Conservation (phyloP, 2,113 vertebrate genomes). For the Illadopsis cleaveri region DNA sequence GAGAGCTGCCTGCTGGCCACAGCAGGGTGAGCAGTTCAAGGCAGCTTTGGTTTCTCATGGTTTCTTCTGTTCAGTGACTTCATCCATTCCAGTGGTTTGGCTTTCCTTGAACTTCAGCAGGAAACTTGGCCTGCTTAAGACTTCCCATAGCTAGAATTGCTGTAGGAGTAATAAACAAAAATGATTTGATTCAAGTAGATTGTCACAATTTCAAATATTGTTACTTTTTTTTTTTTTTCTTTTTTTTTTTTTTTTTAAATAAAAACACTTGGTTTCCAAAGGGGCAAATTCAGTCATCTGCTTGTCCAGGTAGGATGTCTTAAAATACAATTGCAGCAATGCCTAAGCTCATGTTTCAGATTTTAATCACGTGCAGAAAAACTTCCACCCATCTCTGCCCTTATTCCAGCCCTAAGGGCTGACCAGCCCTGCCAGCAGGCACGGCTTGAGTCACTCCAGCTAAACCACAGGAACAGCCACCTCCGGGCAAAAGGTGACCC, state of each 20-base stretch:
- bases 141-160: not conserved
- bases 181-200: not conserved
- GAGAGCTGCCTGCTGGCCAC: not conserved
- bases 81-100: not conserved
- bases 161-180: not conserved
- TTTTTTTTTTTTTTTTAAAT: not conserved
- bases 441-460: not conserved
- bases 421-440: not conserved
- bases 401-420: not conserved
- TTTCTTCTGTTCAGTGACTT: not conserved
- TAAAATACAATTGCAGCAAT: not conserved
- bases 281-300: not conserved
- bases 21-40: not conserved
- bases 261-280: not conserved
- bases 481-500: not conserved
- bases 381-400: not conserved
- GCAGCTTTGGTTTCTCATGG: not conserved
- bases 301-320: not conserved
- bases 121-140: not conserved
- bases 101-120: not conserved
- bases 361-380: not conserved
- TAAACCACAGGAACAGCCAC: not conserved
- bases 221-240: not conserved
- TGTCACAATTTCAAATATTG: not conserved
- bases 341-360: not conserved